A percentile compares a stretch with the other conserved stretches of the same genome.
These are phyloP conservation scores for Choloepus didactylus DNA, from an alignment of 2,797 vertebrate genomes.

Conservation along the genomic window DNA sequence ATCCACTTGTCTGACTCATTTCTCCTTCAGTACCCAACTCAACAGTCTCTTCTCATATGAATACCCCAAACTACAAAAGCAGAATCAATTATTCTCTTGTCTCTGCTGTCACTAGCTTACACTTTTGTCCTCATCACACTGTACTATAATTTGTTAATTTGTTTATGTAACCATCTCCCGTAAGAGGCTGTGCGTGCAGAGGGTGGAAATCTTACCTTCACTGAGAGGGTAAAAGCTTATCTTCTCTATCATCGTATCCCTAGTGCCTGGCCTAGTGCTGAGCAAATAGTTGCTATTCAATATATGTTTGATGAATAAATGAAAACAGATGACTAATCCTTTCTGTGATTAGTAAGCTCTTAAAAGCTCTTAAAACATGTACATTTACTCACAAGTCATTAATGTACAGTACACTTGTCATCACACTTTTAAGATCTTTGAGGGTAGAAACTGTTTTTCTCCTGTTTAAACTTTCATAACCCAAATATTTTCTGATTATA, in stretches of 20 bases:
- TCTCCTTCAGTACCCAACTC: conserved; percentile 22
- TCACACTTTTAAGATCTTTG: conserved; percentile 47
- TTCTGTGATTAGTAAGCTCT: conserved; percentile 58
- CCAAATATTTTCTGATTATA: conserved; percentile 59
- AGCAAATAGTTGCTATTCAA: conserved; percentile 66
- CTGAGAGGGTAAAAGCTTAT: background rate
- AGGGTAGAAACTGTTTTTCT: conserved; percentile 30
- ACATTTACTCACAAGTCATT: conserved; percentile 46
- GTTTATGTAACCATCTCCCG: background rate
- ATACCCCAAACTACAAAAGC: background rate
- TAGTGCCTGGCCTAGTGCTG: background rate
- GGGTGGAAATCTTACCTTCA: background rate
- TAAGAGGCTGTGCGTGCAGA: background rate
- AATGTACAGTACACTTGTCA: conserved; percentile 26
- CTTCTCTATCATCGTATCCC: background rate
- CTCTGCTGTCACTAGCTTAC: background rate
- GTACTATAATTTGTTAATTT: background rate
- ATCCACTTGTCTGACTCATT: background rate
- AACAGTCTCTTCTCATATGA: background rate
- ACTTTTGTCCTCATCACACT: background rate
- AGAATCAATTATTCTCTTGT: conserved; percentile 27
- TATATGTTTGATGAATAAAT: conserved; percentile 69
- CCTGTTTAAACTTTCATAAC: conserved; percentile 64
- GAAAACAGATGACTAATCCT: conserved; percentile 41
- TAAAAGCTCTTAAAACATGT: conserved; percentile 60